Evolutionary conservation across 2,113 vertebrate genomes (phyloP), one percentile per base, ranked within the genome.

Genomic region (Australoheros scitulus): DNA sequence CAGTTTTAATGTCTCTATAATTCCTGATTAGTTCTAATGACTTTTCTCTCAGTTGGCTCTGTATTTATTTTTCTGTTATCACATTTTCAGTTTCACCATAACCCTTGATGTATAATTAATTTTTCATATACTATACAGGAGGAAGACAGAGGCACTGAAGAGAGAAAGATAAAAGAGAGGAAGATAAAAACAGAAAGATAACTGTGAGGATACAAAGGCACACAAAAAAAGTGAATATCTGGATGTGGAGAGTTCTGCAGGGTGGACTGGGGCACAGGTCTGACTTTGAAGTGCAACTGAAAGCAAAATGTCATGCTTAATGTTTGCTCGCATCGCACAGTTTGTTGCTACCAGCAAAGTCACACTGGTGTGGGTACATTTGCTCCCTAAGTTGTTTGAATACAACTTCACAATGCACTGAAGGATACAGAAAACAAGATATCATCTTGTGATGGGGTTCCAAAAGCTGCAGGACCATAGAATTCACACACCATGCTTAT

Each of bases 211-310:
- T 11, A 38, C 59, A 83, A 41, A 55, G 17, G 26, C 9, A 55
- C 29, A 68, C 17, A 79, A 50, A 59, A 3, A 47, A 80, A 86
- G 80, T 88, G 29, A n/a, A 84, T 34, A 83, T 81, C n/a, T 58
- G 77, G 29, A 50, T 70, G 75, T 58, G 41, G 5, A 61, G 78
- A 61, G 58, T 24, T 85, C 38, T 87, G 65, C 22, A 20, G 65
- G 29, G 74, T 76, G 74, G 58, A 83, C 56, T 58, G 36, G 81
- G 75, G 11, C 78, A 80, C 7, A 22, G 74, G 38, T 75, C 77
- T 79, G 52, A 68, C 87, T 91, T 92, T 91, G 87, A 92, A 90
- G 87, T 86, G 79, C 84, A 91, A 91, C 64, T 64, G 78, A 88
- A 85, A 88, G 80, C 81, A 84, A 75, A 90, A 88, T 82, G 87